These are phyloP conservation scores for Nesogale talazaci DNA, from an alignment of 2,113 vertebrate genomes.

Conservation along the genomic window DNA sequence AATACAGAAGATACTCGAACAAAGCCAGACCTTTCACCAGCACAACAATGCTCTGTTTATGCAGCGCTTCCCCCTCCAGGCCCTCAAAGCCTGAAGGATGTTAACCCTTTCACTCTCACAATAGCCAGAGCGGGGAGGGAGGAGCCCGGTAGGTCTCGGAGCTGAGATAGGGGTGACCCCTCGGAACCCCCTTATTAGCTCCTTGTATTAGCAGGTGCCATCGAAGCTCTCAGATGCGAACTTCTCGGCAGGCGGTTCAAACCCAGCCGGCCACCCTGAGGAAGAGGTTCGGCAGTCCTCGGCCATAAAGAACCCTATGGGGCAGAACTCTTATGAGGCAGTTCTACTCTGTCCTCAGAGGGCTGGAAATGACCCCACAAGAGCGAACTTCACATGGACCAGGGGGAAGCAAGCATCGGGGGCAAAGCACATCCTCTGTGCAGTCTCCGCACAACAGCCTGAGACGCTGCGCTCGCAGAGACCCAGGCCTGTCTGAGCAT, in stretches of 20 bases:
- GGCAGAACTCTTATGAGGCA: not conserved
- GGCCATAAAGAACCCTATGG: not conserved
- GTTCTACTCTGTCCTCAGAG: not conserved
- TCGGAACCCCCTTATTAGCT: not conserved
- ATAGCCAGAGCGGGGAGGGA: not conserved
- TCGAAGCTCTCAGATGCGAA: not conserved
- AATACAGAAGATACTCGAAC: conserved; percentile 60
- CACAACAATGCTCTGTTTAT: conserved; percentile 76
- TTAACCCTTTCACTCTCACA: conserved; percentile 62
- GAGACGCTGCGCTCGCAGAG: not conserved
- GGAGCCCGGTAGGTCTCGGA: not conserved
- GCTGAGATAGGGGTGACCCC: no score
- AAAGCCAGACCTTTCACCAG: conserved; percentile 74
- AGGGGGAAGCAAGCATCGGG: not conserved
- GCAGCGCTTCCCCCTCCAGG: conserved; percentile 55
- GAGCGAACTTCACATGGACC: no score
- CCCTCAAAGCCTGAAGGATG: not conserved
- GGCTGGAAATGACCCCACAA: not conserved
- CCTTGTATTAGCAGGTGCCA: not conserved
- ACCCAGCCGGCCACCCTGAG: no score
- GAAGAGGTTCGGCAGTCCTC: not conserved
- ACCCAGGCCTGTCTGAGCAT: not conserved
- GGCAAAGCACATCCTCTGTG: not conserved
- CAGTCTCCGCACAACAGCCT: not conserved
- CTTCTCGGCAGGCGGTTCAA: not conserved